A percentile compares a stretch with the other conserved stretches of the same genome.
phyloP scores from a whole-genome alignment of 1,140 invertebrate genomes.

The Orchesella cincta region DNA sequence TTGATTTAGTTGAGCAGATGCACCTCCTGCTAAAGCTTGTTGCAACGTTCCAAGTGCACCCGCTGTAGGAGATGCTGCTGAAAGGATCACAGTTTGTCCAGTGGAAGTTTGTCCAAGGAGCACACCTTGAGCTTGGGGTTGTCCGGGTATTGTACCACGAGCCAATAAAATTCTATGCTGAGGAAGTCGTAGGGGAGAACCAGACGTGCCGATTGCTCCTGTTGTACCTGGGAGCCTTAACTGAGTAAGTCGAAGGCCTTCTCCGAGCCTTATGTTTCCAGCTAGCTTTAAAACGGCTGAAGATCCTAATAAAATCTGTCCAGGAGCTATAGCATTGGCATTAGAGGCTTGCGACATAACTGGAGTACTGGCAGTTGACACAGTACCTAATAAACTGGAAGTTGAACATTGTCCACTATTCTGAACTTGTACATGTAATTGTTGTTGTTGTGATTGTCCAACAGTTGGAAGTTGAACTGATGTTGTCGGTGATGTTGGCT shows the following conservation, averaged over 20 bases:
- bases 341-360: too few relatives aligned
- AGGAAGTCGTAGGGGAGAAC: constrained; percentile 35
- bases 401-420: too few relatives aligned
- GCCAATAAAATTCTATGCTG: constrained; percentile 48
- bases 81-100: constrained; percentile 50
- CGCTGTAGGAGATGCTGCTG: constrained; percentile 31
- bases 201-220: not conserved
- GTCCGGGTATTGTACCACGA: constrained; percentile 38
- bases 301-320: constrained; percentile 35
- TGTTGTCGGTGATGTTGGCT: constrained; percentile 2
- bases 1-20: not conserved
- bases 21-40: not conserved
- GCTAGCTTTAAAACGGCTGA: constrained; percentile 13
- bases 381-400: too few relatives aligned
- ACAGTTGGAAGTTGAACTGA: not conserved
- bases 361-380: too few relatives aligned
- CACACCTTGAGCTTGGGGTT: constrained; percentile 41
- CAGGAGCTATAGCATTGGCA: not conserved
- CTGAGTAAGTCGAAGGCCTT: constrained; percentile 30
- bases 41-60: constrained; percentile 11
- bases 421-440: not conserved
- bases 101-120: constrained; percentile 45
- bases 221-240: constrained; percentile 16
- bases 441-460: not conserved
- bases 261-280: not conserved